Conservation (phyloP, 37 sponge, comb jelly and placozoan genomes). For the Mnemiopsis leidyi region DNA sequence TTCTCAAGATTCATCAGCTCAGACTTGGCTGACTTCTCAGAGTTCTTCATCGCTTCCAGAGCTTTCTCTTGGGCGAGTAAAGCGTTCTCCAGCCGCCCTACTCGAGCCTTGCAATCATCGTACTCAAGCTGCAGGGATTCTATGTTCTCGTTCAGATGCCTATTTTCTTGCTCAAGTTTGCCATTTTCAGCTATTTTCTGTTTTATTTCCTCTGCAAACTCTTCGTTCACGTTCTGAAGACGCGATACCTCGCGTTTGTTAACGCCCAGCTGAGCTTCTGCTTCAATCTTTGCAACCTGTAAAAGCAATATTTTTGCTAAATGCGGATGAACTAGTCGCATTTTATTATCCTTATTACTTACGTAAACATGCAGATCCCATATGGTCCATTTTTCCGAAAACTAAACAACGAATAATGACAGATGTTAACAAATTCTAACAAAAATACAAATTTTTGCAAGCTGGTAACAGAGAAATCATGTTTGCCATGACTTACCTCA, state of each 20-base stretch:
- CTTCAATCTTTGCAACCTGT: constrained; percentile 45
- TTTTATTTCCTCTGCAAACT: constrained; percentile 58
- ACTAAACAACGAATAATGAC: no score
- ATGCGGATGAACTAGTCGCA: no score
- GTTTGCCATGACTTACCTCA: no score
- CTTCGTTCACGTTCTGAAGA: constrained; percentile 35
- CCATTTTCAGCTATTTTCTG: constrained; percentile 64
- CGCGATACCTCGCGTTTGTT: constrained; percentile 51
- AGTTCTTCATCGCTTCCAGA: constrained; percentile 46
- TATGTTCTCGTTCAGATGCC: constrained; percentile 30
- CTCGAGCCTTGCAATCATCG: constrained; percentile 49
- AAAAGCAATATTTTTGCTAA: no score
- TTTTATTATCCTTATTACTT: no score
- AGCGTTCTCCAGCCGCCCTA: constrained; percentile 43
- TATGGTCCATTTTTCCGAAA: no score
- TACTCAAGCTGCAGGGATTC: constrained; percentile 55
- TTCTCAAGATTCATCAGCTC: constrained; percentile 50
- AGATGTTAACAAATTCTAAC: no score
- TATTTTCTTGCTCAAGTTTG: constrained; percentile 55
- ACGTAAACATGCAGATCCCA: no score
- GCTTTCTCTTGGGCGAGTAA: constrained; percentile 48
- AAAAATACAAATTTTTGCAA: no score
- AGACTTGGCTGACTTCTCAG: background rate
- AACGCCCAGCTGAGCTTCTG: constrained; percentile 44
- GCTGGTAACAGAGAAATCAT: no score